Evolutionary conservation across 1,140 invertebrate species (phyloP).

Genomic region (Brachionus sp.): DNA sequence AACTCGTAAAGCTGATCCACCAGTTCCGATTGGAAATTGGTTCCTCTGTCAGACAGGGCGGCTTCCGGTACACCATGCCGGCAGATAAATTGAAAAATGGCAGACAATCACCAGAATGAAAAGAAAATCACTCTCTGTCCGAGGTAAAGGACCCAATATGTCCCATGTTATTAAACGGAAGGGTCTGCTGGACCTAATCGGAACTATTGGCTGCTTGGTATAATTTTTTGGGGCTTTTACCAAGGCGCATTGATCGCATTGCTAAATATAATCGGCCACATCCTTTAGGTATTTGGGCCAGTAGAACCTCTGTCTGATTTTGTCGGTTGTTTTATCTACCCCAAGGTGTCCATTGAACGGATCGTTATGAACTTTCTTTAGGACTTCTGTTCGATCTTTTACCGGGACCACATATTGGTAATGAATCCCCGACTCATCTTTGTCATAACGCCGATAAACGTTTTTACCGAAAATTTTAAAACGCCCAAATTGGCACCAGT

Average conservation of each 20-base stretch:
- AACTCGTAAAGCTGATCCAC: neutral
- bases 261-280: neutral
- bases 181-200: neutral
- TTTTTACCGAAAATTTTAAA: neutral
- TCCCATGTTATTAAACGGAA: neutral
- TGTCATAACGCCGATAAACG: neutral
- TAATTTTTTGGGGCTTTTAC: neutral
- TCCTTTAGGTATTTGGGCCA: neutral
- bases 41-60: neutral
- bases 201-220: neutral
- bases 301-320: neutral
- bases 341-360: neutral
- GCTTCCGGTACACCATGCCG: neutral
- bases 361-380: neutral
- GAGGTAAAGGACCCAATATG: neutral
- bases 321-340: neutral
- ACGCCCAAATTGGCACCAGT: neutral
- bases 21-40: no score
- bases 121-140: neutral
- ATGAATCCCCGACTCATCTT: neutral
- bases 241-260: neutral
- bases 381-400: neutral
- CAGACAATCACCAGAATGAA: neutral
- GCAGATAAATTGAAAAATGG: no score
- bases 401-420: neutral